These are phyloP conservation scores for Furnarius figulus DNA, from an alignment of 2,113 vertebrate genomes.

Conservation along the genomic window DNA sequence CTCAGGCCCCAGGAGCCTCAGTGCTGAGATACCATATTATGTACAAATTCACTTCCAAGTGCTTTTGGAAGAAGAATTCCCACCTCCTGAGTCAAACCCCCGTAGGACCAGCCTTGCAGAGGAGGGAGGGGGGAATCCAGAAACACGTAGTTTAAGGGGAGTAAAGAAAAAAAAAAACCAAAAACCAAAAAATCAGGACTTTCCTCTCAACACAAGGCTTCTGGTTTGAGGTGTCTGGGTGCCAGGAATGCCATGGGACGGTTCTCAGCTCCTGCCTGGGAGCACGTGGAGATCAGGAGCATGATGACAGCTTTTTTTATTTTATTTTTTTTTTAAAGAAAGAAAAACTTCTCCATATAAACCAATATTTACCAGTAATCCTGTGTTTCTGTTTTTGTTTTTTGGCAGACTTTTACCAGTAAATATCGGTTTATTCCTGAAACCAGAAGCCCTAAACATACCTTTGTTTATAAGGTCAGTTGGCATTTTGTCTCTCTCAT, in stretches of 20 bases:
- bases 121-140: not conserved
- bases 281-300: not conserved
- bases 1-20: not conserved
- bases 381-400: constrained; percentile 81
- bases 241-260: not conserved
- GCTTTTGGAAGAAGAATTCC: constrained; percentile 2
- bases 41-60: constrained; percentile 39
- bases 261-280: not conserved
- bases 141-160: not conserved
- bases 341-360: constrained; percentile 74
- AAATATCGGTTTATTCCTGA: constrained; percentile 81
- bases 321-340: not conserved
- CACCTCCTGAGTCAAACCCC: not conserved
- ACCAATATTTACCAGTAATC: constrained; percentile 83
- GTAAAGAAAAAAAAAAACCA: not conserved
- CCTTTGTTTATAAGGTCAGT: constrained; percentile 80
- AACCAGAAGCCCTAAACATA: constrained; percentile 80
- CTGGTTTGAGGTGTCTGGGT: constrained; percentile 63
- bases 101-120: not conserved
- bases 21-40: constrained; percentile 45
- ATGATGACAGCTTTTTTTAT: constrained; percentile 23
- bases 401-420: constrained; percentile 83
- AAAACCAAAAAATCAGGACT: not conserved
- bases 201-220: constrained; percentile 53
- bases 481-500: constrained; percentile 75